Conservation (phyloP, 2,113 vertebrate species). For the Pleuronectes platessa region DNA sequence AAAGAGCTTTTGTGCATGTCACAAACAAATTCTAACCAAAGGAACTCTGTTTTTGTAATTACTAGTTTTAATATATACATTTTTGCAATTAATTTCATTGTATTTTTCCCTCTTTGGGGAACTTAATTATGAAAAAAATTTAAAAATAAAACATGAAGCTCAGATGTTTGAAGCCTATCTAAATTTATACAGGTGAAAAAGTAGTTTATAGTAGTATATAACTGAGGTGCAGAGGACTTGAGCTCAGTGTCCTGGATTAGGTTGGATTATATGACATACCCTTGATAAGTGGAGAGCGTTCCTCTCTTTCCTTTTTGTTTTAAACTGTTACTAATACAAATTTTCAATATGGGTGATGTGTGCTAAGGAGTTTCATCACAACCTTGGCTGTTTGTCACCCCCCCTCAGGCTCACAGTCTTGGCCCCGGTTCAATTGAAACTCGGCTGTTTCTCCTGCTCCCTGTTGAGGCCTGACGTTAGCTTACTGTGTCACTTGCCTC, state of each 20-base stretch:
- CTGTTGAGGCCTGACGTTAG: constrained; percentile 21
- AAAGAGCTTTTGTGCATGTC: not conserved
- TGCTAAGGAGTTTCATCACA: not conserved
- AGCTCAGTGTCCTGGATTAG: not conserved
- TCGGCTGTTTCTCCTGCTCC: constrained; percentile 48
- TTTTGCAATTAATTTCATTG: not conserved
- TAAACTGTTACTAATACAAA: no score
- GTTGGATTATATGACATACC: not conserved
- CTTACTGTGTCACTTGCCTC: constrained; percentile 3
- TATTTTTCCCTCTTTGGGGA: no score
- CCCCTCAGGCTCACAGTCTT: constrained; percentile 54
- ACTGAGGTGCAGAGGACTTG: not conserved
- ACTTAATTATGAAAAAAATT: not conserved
- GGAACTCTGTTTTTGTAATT: no score
- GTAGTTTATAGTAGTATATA: not conserved
- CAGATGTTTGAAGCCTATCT: not conserved
- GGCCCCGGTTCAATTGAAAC: constrained; percentile 82
- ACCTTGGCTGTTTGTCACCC: constrained; percentile 9
- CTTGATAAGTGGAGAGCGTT: not conserved
- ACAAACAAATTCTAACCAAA: not conserved
- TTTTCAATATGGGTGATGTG: not conserved
- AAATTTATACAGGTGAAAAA: not conserved
- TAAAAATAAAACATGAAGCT: not conserved
- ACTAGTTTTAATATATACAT: not conserved
- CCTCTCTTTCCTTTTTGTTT: not conserved